Evolutionary conservation across 92 coral and sea anemone species (phyloP).

Genomic region (Palythoa heliodiscus): DNA sequence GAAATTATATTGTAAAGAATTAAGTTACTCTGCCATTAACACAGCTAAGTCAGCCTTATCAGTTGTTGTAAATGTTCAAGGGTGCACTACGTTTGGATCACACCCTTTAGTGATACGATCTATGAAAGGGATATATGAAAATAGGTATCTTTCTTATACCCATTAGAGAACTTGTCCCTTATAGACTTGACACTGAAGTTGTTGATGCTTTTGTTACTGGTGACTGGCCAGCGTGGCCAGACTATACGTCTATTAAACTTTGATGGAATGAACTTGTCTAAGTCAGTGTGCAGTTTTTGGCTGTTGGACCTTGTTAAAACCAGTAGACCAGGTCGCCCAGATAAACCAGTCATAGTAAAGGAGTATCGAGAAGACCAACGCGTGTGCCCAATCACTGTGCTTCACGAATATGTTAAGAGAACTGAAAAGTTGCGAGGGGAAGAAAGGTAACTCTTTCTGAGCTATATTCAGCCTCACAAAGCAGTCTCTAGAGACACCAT

Average conservation of each 20-base stretch:
- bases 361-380: constrained; percentile 50
- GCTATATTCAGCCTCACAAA: constrained; percentile 56
- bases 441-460: constrained; percentile 58
- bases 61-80: constrained; percentile 26
- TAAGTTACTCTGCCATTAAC: constrained; percentile 63
- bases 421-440: constrained; percentile 54
- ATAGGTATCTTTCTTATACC: constrained; percentile 55
- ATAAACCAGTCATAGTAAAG: constrained; percentile 45
- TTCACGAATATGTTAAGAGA: constrained; percentile 50
- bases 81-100: constrained; percentile 57
- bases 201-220: constrained; percentile 59
- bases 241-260: constrained; percentile 57
- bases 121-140: constrained; percentile 55
- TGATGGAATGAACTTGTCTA: constrained; percentile 58
- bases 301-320: constrained; percentile 64
- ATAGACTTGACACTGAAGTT: constrained; percentile 58
- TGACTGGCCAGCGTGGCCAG: constrained; percentile 65
- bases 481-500: constrained; percentile 66
- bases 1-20: constrained; percentile 52
- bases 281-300: constrained; percentile 46
- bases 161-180: constrained; percentile 48
- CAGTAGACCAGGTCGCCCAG: constrained; percentile 52
- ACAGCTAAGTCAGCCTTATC: constrained; percentile 68
- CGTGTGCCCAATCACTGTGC: constrained; percentile 56
- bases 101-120: constrained; percentile 59